phyloP scores from a whole-genome alignment of 2,113 vertebrate genomes.

The Cyanocitta stelleri region DNA sequence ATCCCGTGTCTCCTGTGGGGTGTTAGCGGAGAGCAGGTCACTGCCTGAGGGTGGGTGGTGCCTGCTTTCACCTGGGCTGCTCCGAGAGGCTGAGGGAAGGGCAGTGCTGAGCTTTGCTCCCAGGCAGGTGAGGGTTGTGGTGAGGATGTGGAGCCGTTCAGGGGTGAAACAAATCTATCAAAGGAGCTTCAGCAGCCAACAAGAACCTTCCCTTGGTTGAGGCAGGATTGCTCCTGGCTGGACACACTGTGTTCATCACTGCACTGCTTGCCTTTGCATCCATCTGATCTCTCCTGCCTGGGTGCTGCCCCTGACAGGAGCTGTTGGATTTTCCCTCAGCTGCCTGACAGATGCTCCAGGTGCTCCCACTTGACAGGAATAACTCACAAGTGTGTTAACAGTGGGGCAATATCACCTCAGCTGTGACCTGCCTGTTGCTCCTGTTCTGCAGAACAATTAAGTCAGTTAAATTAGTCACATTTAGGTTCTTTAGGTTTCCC shows the following conservation, averaged over 20 bases:
- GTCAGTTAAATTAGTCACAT: background rate
- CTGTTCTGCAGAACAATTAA: background rate
- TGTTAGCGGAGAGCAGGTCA: background rate
- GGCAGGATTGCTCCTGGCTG: background rate
- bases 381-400: background rate
- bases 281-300: background rate
- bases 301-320: background rate
- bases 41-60: background rate
- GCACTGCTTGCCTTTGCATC: background rate
- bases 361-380: background rate
- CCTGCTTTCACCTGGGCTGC: background rate
- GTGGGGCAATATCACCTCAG: background rate
- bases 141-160: background rate
- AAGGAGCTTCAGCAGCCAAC: background rate
- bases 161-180: background rate
- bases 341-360: background rate
- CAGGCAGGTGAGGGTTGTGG: background rate
- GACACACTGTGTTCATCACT: background rate
- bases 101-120: background rate
- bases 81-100: background rate
- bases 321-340: background rate
- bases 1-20: background rate
- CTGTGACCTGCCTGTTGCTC: background rate
- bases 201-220: background rate
- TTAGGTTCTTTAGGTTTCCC: background rate